Percentiles rank a stretch among this genome's conserved stretches.
Evolutionary conservation across 1,140 invertebrate species (phyloP).

Genomic region (Semibalanus balanoides): DNA sequence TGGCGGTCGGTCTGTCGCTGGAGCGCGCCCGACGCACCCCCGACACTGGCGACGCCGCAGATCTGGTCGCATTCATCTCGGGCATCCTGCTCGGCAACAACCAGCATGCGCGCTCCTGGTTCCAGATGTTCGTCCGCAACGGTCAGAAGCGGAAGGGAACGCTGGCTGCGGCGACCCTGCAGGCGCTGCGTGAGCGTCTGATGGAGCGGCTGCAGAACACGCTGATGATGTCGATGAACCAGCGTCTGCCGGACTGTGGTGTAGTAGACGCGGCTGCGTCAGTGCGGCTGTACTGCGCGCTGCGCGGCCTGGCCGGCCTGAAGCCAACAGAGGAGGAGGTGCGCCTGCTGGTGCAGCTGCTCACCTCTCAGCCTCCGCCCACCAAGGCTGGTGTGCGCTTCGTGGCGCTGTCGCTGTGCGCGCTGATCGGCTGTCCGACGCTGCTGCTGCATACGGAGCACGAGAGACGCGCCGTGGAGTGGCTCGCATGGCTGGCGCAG

Average conservation of each 20-base stretch:
- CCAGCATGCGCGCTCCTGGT: conserved; percentile 76
- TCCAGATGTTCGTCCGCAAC: conserved; percentile 75
- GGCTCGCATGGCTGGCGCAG: conserved; percentile 83
- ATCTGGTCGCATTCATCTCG: conserved; percentile 70
- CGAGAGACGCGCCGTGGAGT: conserved; percentile 80
- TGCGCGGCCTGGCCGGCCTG: conserved; percentile 79
- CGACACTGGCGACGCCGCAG: conserved; percentile 28
- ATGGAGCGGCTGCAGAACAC: conserved; percentile 48
- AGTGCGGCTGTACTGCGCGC: conserved; percentile 72
- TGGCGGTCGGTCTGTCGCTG: conserved; percentile 8
- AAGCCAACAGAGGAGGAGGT: conserved; percentile 84
- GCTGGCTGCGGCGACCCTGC: conserved; percentile 41
- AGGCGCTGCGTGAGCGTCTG: conserved; percentile 61
- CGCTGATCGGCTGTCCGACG: conserved; percentile 85
- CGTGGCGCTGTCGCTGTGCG: conserved; percentile 82
- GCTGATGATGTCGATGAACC: conserved; percentile 21
- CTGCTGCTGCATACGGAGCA: conserved; percentile 59
- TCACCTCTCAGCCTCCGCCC: conserved; percentile 78
- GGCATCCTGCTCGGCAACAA: conserved; percentile 81
- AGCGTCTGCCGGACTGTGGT: conserved; percentile 43
- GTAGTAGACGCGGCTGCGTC: conserved; percentile 67
- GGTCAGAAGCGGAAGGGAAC: conserved; percentile 46
- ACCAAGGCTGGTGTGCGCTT: conserved; percentile 80
- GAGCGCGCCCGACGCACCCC: conserved; percentile 15
- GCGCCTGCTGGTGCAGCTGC: conserved; percentile 57